phyloP scores from a whole-genome alignment of 2,888 invertebrate species.

The Alentia gelatinosa region DNA sequence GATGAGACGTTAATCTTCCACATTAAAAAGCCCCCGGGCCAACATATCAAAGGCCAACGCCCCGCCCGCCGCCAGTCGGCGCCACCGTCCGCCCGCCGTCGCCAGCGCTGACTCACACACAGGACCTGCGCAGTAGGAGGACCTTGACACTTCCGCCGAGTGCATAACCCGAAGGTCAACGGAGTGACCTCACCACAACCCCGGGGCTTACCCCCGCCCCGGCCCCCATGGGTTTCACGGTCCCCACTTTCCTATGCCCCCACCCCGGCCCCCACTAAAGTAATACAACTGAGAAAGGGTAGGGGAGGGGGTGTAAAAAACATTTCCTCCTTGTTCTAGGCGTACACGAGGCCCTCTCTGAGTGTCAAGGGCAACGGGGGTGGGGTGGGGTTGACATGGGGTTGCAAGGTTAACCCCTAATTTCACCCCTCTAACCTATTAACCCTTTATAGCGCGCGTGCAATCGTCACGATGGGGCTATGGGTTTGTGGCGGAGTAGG shows the following conservation, averaged over 20 bases:
- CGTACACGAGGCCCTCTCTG: background rate
- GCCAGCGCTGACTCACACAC: background rate
- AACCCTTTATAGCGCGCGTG: background rate
- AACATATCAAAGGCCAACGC: background rate
- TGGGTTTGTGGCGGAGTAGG: background rate
- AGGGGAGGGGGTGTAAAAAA: background rate
- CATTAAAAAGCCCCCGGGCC: background rate
- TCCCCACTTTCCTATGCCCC: too few species aligned
- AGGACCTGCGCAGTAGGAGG: background rate
- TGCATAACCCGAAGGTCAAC: constrained; percentile 19
- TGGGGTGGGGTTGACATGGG: background rate
- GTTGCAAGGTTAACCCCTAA: constrained; percentile 4
- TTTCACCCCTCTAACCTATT: constrained; percentile 15
- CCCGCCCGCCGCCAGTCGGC: background rate
- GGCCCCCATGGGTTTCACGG: background rate
- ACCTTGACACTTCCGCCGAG: constrained; percentile 20
- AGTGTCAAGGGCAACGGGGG: background rate
- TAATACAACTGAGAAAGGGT: background rate
- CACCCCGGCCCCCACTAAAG: too few species aligned
- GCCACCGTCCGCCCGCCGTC: background rate
- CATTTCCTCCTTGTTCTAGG: background rate
- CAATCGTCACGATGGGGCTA: background rate
- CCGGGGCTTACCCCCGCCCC: background rate
- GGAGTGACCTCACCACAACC: background rate
- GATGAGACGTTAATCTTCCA: too few species aligned